Percentiles rank a stretch among this genome's conserved stretches.
Conservation (phyloP, 2,888 invertebrate genomes). For the Octodonta nipae region DNA sequence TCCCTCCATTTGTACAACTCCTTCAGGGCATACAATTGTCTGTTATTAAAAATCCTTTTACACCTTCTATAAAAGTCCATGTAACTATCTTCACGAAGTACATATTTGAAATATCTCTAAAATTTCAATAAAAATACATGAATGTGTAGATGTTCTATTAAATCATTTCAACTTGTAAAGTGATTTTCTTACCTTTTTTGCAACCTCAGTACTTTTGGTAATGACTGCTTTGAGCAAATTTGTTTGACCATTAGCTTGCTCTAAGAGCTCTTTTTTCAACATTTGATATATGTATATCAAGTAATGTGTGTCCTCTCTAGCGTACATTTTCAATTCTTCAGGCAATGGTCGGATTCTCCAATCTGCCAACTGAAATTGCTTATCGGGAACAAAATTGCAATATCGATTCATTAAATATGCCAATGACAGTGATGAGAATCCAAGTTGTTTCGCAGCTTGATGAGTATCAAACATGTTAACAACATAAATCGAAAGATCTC, state of each 20-base stretch:
- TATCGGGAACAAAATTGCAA: constrained; percentile 68
- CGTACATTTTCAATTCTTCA: constrained; percentile 66
- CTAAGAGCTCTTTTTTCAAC: constrained; percentile 61
- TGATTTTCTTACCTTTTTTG: constrained; percentile 42
- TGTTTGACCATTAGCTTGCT: constrained; percentile 43
- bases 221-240: constrained; percentile 59
- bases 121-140: constrained; percentile 13
- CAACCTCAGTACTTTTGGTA: constrained; percentile 59
- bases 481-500: constrained; percentile 86
- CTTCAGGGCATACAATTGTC: constrained; percentile 70
- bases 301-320: constrained; percentile 89
- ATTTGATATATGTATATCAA: constrained; percentile 76
- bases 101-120: constrained; percentile 68
- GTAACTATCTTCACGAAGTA: constrained; percentile 54
- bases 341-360: constrained; percentile 89
- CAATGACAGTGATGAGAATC: constrained; percentile 56
- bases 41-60: constrained; percentile 67
- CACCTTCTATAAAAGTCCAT: constrained; percentile 64
- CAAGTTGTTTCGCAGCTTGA: constrained; percentile 66
- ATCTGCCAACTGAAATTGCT: constrained; percentile 85
- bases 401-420: constrained; percentile 66
- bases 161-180: background rate
- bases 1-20: constrained; percentile 84
- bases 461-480: constrained; percentile 97
- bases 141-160: constrained; percentile 1